Conservation (phyloP, 2,113 vertebrate species). For the Coregonus clupeaformis region DNA sequence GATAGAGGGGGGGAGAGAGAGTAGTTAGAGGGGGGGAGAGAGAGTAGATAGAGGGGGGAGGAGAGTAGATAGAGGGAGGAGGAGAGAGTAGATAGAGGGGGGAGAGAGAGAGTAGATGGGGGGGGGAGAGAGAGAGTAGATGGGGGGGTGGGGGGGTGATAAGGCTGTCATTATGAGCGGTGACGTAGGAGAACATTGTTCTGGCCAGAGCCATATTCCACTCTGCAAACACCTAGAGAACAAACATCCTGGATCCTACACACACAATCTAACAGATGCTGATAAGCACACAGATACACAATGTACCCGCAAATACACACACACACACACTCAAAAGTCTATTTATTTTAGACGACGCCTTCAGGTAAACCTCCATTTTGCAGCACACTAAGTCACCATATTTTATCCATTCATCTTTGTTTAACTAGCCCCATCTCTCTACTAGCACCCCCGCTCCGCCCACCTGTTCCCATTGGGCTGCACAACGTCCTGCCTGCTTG, state of each 20-base stretch:
- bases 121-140: too few species aligned
- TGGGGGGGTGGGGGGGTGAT: too few species aligned
- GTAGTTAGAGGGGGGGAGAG: too few species aligned
- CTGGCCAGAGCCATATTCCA: slow-evolving; percentile 16
- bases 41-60: too few species aligned
- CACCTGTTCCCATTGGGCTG: not conserved
- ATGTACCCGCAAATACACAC: not conserved
- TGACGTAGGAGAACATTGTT: slow-evolving; percentile 5
- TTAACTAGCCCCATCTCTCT: not conserved
- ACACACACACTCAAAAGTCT: slow-evolving; percentile 19
- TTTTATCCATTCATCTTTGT: not conserved
- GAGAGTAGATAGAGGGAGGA: too few species aligned
- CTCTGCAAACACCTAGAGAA: slow-evolving; percentile 27
- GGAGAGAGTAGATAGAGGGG: too few species aligned
- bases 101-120: not conserved
- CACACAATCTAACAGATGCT: not conserved
- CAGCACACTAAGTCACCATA: not conserved
- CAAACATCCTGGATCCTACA: slow-evolving; percentile 18
- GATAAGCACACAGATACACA: not conserved
- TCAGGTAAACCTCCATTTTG: not conserved
- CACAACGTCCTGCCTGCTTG: not conserved
- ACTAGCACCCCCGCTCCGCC: not conserved
- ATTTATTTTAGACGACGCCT: not conserved
- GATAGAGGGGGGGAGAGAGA: too few species aligned
- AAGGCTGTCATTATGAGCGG: not conserved